Conservation (phyloP, 2,797 vertebrate species). For the Gymnothorax javanicus region DNA sequence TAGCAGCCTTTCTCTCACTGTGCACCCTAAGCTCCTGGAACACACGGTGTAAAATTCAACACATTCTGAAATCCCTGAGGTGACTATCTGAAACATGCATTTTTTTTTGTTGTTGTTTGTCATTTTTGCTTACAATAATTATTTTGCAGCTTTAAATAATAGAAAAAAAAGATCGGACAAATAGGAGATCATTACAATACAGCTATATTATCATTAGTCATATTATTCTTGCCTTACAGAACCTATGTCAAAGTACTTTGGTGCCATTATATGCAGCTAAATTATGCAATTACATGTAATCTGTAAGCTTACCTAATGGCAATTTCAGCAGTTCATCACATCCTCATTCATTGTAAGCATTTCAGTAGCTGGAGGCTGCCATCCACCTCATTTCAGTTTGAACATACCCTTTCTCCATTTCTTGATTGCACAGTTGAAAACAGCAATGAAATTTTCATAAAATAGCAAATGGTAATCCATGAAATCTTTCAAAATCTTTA, state of each 20-base stretch:
- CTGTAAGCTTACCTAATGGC: slow-evolving; percentile 17
- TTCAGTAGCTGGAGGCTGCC: slow-evolving; percentile 23
- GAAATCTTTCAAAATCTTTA: not conserved
- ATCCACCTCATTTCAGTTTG: slow-evolving; percentile 20
- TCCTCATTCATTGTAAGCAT: slow-evolving; percentile 3
- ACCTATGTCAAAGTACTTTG: slow-evolving; percentile 5
- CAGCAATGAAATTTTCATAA: not conserved
- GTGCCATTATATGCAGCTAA: slow-evolving; percentile 22
- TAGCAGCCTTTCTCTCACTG: not conserved
- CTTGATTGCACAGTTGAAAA: not conserved
- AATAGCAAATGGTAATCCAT: not conserved
- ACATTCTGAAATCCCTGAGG: not conserved
- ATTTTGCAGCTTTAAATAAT: slow-evolving; percentile 7
- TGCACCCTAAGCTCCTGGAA: not conserved
- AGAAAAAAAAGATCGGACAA: not conserved
- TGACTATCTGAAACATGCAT: not conserved
- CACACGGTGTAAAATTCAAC: not conserved
- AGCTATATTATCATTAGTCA: slow-evolving; percentile 13
- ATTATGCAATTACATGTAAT: slow-evolving; percentile 33
- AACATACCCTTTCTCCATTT: not conserved
- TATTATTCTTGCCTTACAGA: slow-evolving; percentile 26
- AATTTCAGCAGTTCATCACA: slow-evolving; percentile 19
- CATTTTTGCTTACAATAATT: slow-evolving; percentile 14
- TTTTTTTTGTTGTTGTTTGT: not conserved
- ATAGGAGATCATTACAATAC: slow-evolving; percentile 9